phyloP scores from a whole-genome alignment of 92 coral and sea anemone species.

The Epizoanthus rinbou region DNA sequence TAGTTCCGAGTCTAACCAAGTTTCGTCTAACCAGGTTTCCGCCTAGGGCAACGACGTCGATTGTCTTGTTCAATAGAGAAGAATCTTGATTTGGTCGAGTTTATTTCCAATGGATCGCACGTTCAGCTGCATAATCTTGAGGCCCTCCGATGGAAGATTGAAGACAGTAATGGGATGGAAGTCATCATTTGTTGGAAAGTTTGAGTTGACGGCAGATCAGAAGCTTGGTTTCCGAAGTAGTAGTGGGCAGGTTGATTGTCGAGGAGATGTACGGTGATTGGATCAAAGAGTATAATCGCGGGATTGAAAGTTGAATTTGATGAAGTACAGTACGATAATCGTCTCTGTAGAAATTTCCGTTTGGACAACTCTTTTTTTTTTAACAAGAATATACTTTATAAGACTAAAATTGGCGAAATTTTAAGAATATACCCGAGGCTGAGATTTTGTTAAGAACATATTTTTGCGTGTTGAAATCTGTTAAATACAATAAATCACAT shows the following conservation, averaged over 20 bases:
- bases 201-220: not conserved
- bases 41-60: constrained; percentile 9
- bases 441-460: too few species aligned
- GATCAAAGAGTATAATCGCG: too few species aligned
- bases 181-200: not conserved
- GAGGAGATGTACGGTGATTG: too few species aligned
- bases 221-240: constrained; percentile 29
- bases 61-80: not conserved
- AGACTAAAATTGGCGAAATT: too few species aligned
- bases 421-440: too few species aligned
- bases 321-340: too few species aligned
- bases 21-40: constrained; percentile 29
- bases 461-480: too few species aligned
- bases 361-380: too few species aligned
- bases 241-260: not conserved
- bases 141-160: constrained; percentile 25
- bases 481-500: too few species aligned
- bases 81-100: constrained; percentile 14
- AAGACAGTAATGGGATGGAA: not conserved
- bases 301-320: too few species aligned
- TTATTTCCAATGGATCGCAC: constrained; percentile 11
- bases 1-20: constrained; percentile 12
- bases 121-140: constrained; percentile 20
- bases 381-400: too few species aligned
- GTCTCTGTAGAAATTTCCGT: too few species aligned